Evolutionary conservation across 2,113 vertebrate species (phyloP), one percentile per base, ranked within the genome.

Genomic region (Serilophus lunatus): DNA sequence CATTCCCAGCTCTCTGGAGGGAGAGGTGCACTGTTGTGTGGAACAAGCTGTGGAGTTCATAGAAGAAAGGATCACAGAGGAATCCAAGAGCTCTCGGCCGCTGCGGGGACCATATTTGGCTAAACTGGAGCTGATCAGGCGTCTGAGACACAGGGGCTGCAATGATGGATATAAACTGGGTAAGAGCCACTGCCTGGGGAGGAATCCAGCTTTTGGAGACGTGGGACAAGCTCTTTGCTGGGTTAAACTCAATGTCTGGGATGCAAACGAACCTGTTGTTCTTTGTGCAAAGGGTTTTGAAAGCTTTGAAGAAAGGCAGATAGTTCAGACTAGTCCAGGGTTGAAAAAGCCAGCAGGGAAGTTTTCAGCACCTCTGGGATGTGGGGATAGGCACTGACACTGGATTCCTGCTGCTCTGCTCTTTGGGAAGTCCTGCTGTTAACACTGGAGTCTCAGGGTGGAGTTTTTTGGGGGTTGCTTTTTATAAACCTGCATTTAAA

Each of bases 51-150:
- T 99, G 95, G 97, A 76, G n/a, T 99, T 99, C 74, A 98, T 99
- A 90, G 98, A 99, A 93, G 98, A 99, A 54, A 97, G 98, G 45
- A 97, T 99, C 36, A 86, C 90, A 3, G 98, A 99, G 95, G 99
- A 99, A 50, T 90, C 95, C 3, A 98, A 98, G 97, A 99, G 98
- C 56, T 97, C 98, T 3, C 98, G 98, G 14, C 98, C 98, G 0
- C 98, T 99, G 8, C 97, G 99, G 87, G 99, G 99, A 7, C 99
- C 99, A 0, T 98, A 98, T 80, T 92, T 99, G 63, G 99, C 99
- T 90, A 98, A 98, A 19, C 97, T 99, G 81, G 99, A 99, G 80
- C 96, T 99, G 59, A 99, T 99, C 7, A 96, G 98, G 88, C 98
- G 99, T 14, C 97, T 99, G 94, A 95, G 98, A 11, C 96, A 92